Evolutionary conservation across 2,888 invertebrate species (phyloP).

Genomic region (Leptogaster cylindrica): DNA sequence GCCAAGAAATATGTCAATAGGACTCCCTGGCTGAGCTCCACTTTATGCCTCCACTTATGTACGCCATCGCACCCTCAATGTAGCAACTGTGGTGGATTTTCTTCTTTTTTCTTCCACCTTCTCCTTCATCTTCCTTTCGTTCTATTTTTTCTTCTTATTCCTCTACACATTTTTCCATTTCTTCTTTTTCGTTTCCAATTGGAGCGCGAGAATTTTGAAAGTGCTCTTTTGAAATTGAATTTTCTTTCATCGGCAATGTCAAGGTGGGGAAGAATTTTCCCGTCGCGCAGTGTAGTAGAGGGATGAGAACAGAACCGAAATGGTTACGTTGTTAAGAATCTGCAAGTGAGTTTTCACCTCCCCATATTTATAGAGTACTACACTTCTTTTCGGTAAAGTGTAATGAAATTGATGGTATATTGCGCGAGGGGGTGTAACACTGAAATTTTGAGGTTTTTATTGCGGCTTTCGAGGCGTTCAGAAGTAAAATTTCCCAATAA

Average conservation of each 20-base stretch:
- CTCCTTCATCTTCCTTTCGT: no score
- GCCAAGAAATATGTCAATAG: constrained; percentile 46
- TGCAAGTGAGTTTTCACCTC: constrained; percentile 20
- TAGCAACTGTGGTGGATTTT: constrained; percentile 18
- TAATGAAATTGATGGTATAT: constrained; percentile 34
- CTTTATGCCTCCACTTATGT: constrained; percentile 25
- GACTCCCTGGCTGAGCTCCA: constrained; percentile 40
- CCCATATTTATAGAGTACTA: constrained; percentile 1
- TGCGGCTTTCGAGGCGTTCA: constrained; percentile 41
- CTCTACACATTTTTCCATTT: no score
- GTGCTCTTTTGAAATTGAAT: constrained; percentile 47
- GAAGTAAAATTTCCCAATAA: constrained; percentile 35
- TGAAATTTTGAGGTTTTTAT: constrained; percentile 36
- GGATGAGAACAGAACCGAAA: neutral
- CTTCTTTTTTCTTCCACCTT: constrained; percentile 24
- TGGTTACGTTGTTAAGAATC: neutral
- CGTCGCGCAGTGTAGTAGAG: no score
- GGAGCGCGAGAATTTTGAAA: constrained; percentile 41
- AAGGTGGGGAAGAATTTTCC: constrained; percentile 4
- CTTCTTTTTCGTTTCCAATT: no score
- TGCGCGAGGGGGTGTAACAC: constrained; percentile 3
- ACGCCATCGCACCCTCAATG: constrained; percentile 20
- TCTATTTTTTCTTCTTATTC: no score
- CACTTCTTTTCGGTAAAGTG: neutral
- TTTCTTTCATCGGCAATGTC: constrained; percentile 43